Base-by-base conservation (phyloP, 2,888 invertebrate genomes). In the Agrilus biguttatus region DNA sequence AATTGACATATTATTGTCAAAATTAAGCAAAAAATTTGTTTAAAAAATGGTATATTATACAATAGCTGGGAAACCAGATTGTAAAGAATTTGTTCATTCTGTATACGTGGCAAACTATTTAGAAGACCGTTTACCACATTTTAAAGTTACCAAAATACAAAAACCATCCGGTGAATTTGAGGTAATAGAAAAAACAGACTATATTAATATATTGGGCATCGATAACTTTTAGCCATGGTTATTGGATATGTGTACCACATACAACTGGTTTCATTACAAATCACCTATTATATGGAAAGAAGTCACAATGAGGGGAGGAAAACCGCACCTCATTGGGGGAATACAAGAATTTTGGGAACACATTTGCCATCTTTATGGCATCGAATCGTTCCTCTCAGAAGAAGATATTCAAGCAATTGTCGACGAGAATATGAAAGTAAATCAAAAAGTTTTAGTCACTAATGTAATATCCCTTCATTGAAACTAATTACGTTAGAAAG, bases 261-360 rank as follows among this genome's bases (percentile, higher is more conserved):
- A 75, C 50, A 66, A 68, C 42, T 79, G 78, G 79, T 67, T 70
- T 53, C 72, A 77, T 45, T 53, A 49, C 2, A 60, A 57, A 37
- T 74, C 74, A 10, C 78, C 77, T 6, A 53, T 79, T 39, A 63
- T 78, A 50, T 79, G 78, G 77, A 76, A 75, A 58, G 75, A 78
- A 60, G 56, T 75, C 43, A 60, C 70, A 41, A 62, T 68, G 55
- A 66, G 67, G 52, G 74, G 74, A 14, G 73, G 73, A 36, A 73
- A 70, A 51, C 64, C 72, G 1, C 65, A 63, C 53, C 72, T 75
- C 37, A 71, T 79, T n/a, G 79, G 79, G 7, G 72, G 73, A 38
- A 64, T 71, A 4, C 60, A 69, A 35, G 71, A 77, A 43, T 79
- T 78, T 65, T 69, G 75, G 62, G 75, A 78, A 56, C 76, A 77